These are phyloP conservation scores for Lochmaea capreae DNA, from an alignment of 2,888 invertebrate species.

Conservation along the genomic window DNA sequence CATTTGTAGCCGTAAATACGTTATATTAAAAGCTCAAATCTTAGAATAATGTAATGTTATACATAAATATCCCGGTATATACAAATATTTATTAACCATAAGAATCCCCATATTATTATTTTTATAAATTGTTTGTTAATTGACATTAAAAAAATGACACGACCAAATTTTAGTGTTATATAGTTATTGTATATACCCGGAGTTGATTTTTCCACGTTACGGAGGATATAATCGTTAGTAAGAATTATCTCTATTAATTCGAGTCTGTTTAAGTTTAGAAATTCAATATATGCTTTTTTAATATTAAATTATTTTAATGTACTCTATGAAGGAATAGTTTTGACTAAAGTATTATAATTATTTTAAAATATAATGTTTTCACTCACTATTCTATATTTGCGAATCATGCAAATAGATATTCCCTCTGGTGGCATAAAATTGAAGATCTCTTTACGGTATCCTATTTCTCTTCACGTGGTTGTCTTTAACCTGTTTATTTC, in stretches of 20 bases:
- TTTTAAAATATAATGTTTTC: neutral
- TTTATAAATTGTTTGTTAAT: slow-evolving; percentile 9
- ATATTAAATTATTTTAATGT: neutral
- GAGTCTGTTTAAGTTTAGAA: neutral
- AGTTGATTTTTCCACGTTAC: slow-evolving; percentile 8
- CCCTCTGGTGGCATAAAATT: no score
- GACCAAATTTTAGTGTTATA: slow-evolving; percentile 12
- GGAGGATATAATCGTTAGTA: slow-evolving; percentile 10
- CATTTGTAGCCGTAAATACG: slow-evolving; percentile 7
- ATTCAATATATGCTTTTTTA: neutral
- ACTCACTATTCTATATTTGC: neutral
- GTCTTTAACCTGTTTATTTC: no score
- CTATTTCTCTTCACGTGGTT: no score
- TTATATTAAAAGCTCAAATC: slow-evolving; percentile 7
- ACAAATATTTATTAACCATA: neutral
- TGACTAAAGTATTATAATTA: neutral
- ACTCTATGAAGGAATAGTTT: neutral
- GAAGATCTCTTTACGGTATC: no score
- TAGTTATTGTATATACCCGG: slow-evolving; percentile 17
- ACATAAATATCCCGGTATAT: slow-evolving; percentile 9
- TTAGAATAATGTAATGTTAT: slow-evolving; percentile 10
- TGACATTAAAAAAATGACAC: neutral
- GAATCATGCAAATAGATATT: no score
- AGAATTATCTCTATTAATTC: neutral
- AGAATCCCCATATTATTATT: slow-evolving; percentile 2